Evolutionary conservation across 2,888 invertebrate species (phyloP).

Genomic region (Acronicta psi): DNA sequence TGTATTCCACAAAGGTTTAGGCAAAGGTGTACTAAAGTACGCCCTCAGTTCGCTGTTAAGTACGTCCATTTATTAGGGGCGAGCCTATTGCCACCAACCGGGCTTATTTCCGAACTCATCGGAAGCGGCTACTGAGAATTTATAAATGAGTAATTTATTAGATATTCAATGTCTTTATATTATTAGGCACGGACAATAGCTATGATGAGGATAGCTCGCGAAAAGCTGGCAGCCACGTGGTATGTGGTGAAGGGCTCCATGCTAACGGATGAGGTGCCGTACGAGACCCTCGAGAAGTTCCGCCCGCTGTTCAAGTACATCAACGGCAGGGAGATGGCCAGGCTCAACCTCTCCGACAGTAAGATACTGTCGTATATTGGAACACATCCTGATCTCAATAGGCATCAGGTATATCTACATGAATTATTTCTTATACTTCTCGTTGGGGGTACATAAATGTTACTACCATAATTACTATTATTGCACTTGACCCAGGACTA

Average conservation of each 20-base stretch:
- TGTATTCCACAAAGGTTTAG: too few species aligned
- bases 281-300: conserved; percentile 72
- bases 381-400: conserved; percentile 76
- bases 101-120: too few species aligned
- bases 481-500: too few species aligned
- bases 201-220: conserved; percentile 79
- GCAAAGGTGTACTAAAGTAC: too few species aligned
- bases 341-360: conserved; percentile 73
- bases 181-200: conserved; percentile 79
- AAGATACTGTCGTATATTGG: conserved; percentile 77
- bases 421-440: background rate
- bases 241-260: conserved; percentile 67
- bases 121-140: too few species aligned
- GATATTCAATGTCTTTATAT: background rate
- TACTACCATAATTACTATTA: too few species aligned
- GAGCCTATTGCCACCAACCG: too few species aligned
- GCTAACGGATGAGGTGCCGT: conserved; percentile 55
- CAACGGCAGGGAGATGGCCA: conserved; percentile 77
- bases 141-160: too few species aligned
- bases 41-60: too few species aligned
- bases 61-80: too few species aligned
- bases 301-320: conserved; percentile 81
- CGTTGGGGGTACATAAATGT: too few species aligned
- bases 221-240: conserved; percentile 79
- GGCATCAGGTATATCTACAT: conserved; percentile 74